Evolutionary conservation across 2,888 invertebrate species (phyloP), one percentile per base, ranked within the genome.

Genomic region (Pilophorus perplexus): DNA sequence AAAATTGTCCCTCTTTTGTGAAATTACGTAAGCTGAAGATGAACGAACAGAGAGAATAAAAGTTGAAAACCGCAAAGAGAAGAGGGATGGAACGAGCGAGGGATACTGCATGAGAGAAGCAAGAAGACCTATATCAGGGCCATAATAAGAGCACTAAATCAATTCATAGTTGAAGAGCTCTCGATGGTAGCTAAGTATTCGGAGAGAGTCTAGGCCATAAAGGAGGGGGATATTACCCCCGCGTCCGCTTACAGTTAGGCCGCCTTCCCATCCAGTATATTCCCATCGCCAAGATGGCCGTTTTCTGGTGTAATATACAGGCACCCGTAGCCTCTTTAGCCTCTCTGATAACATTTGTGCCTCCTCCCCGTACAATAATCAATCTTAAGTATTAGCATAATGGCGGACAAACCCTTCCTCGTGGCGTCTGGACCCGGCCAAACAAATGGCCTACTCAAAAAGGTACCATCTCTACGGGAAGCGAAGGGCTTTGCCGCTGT

Each of bases 151-250:
- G 64, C 64, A 54, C 42, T 65, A 65, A 65, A 65, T 65, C 64
- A 65, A 65, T 65, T 65, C 64, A 52, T 65, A 65, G 64, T 65
- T 65, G 64, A 65, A 65, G 64, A 65, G 64, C 64, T 65, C 64
- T 64, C 64, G 52, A 54, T 54, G 64, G 64, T 38, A 38, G 64
- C 64, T 65, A 65, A 65, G 64, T 65, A 65, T 65, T 65, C 64
- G 54, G 54, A 65, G 52, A 52, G 64, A 54, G 64, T 65, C 64
- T 54, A 54, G 54, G 64, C 64, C 54, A 65, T 65, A 65, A 65
- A 65, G 18, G 62, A 33, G 50, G 62, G 46, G 33, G 18, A 62
- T 62, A 46, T 46, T 46, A 25, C 62, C 62, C 60, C 16, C 10
- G 60, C 38, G 25, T 33, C 25, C 64, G 27, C 59, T 42, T 18